Evolutionary conservation across 2,797 vertebrate genomes (phyloP).

Genomic region (Pseudocheirus occidentalis): DNA sequence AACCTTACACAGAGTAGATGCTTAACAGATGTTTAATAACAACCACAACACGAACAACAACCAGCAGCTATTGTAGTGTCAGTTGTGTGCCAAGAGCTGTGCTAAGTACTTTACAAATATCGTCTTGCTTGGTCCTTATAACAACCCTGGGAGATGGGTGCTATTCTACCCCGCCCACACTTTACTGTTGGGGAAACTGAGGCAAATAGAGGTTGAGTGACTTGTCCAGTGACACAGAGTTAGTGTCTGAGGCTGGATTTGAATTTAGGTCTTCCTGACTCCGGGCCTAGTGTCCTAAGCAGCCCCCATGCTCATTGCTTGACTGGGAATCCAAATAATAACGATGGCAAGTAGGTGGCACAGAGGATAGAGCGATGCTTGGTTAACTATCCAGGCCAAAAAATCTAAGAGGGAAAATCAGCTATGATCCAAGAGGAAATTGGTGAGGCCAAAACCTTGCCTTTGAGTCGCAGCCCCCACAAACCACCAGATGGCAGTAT

Average conservation of each 20-base stretch:
- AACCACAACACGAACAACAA: not conserved
- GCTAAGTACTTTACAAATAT: not conserved
- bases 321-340: not conserved
- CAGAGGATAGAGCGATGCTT: not conserved
- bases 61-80: not conserved
- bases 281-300: not conserved
- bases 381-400: too few relatives aligned
- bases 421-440: rapidly evolving
- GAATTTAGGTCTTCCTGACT: not conserved
- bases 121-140: not conserved
- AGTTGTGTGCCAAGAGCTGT: not conserved
- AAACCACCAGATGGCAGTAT: conserved; percentile 74
- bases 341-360: too few relatives aligned
- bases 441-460: rapidly evolving
- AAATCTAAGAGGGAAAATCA: rapidly evolving
- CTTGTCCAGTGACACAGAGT: not conserved
- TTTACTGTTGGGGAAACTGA: not conserved
- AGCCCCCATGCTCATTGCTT: not conserved
- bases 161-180: not conserved
- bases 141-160: not conserved
- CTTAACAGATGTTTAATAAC: not conserved
- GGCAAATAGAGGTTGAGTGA: not conserved
- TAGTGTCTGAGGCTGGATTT: not conserved
- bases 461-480: not conserved
- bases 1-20: not conserved